Evolutionary conservation across 2,113 vertebrate genomes (phyloP), one percentile per base, ranked within the genome.

Genomic region (Mandrillus leucophaeus): DNA sequence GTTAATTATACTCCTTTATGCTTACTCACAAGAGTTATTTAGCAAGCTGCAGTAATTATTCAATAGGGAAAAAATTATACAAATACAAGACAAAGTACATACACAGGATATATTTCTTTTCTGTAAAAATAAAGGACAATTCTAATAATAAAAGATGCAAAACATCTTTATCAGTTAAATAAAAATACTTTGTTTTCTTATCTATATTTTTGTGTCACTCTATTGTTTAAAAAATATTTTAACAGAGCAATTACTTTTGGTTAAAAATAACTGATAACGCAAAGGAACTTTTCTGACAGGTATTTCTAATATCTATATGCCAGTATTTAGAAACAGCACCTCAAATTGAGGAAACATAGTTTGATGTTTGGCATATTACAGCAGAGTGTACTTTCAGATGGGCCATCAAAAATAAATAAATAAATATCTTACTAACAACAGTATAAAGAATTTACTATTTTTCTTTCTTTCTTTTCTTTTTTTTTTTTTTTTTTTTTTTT

Each of bases 1-100:
- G 91, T 97, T 98, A 98, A 98, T 98, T 98, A 98, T 66, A 92
- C 79, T 97, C 97, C 92, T 97, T 97, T 97, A 97, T 97, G 96
- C 95, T 98, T 98, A 96, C 95, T 98, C 96, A 95, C 85, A 96
- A 95, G 98, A 95, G 91, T 95, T 94, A 96, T 98, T 96, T 97
- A 97, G 89, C 93, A 98, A 95, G 72, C 75, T 95, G 3, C 91
- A 96, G 87, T 98, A 98, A 98, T 98, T 98, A 98, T 96, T 96
- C 96, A 94, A 93, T 57, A 98, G 86, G 97, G 96, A 93, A 96
- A 90, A 98, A 98, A 88, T 4, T 76, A 61, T 20, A 88, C 87
- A 80, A 61, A 73, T 75, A 57, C 8, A 92, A 88, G 73, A 87
- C 2, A 40, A 93, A 94, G 30, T 93, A 90, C 12, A 84, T 75